phyloP scores from a whole-genome alignment of 1,140 invertebrate genomes.

The Melanaphis sacchari region DNA sequence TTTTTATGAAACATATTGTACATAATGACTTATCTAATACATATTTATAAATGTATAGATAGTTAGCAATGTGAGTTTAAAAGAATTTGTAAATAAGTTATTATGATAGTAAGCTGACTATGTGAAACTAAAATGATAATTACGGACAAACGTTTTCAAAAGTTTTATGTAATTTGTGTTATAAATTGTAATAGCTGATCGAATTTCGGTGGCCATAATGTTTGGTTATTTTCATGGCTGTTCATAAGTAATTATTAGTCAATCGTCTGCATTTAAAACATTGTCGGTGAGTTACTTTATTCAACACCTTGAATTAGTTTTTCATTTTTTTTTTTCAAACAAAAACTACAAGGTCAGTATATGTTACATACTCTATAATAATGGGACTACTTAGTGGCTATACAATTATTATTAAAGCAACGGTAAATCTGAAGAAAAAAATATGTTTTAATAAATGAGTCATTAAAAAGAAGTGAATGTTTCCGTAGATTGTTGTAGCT shows the following conservation, averaged over 20 bases:
- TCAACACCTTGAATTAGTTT: slow-evolving; percentile 2
- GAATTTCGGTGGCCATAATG: neutral
- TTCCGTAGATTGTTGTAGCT: neutral
- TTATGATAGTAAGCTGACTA: neutral
- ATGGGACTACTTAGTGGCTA: neutral
- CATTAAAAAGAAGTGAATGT: slow-evolving; percentile 8
- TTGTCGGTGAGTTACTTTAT: neutral
- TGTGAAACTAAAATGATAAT: neutral
- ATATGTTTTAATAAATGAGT: neutral
- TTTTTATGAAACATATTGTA: too few relatives aligned
- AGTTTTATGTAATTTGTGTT: neutral
- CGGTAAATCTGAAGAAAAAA: neutral
- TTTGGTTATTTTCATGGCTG: neutral
- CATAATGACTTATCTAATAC: too few relatives aligned
- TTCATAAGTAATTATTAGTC: neutral
- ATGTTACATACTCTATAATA: neutral
- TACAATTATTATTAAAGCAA: neutral
- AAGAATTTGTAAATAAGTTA: neutral
- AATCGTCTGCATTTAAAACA: neutral
- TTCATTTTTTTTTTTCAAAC: slow-evolving; percentile 3
- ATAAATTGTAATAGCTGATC: neutral
- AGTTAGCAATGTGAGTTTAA: neutral
- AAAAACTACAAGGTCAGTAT: neutral
- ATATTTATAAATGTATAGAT: neutral
- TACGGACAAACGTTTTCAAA: neutral